Evolutionary conservation across 2,113 vertebrate genomes (phyloP), one percentile per base, ranked within the genome.

Genomic region (Alligator mississippiensis): DNA sequence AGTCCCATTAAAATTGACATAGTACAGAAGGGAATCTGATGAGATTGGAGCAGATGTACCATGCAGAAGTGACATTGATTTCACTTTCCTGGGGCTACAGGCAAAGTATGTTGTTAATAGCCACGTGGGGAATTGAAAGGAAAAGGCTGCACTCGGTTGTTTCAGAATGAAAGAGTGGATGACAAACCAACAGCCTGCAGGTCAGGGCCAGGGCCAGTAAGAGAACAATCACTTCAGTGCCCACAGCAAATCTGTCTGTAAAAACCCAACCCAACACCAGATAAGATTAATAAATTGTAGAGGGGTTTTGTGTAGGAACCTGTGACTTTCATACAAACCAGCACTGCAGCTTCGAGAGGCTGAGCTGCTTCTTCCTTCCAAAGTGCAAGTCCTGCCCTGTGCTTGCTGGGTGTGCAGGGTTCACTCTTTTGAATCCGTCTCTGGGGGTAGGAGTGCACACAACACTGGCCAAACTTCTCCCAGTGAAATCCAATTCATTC

Each of bases 401-500:
- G 22, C 34, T 74, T 25, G 70, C 34, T 7, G 24, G 34, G 47
- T 38, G 34, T 3, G 38, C 34, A 14, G 47, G 70, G 6, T 24
- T 47, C 47, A 47, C 47, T 47, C 47, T 47, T 47, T 8, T 47
- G 47, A 47, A 47, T 47, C 47, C 47, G 47, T 47, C 47, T 47
- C 47, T 47, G 47, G 47, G 47, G 7, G 8, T 9, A 47, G 47
- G 22, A 72, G 38, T 22, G 68, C 34, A 38, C 83, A 30, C 54
- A 61, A 1, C 2, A 61, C 77, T 1, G 14, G 54, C 63, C 55
- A 27, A 70, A 54, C 38, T 82, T 83, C 55, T 91, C 61, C 60
- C 90, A 80, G 68, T 91, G 70, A 93, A 92, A 91, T 64, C 85
- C 79, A 84, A 90, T 61, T 11, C 2, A 12, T 90, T 84, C 58